Evolutionary conservation across 2,113 vertebrate species (phyloP), one percentile per base, ranked within the genome.

Genomic region (Phalacrocorax brasilianus): DNA sequence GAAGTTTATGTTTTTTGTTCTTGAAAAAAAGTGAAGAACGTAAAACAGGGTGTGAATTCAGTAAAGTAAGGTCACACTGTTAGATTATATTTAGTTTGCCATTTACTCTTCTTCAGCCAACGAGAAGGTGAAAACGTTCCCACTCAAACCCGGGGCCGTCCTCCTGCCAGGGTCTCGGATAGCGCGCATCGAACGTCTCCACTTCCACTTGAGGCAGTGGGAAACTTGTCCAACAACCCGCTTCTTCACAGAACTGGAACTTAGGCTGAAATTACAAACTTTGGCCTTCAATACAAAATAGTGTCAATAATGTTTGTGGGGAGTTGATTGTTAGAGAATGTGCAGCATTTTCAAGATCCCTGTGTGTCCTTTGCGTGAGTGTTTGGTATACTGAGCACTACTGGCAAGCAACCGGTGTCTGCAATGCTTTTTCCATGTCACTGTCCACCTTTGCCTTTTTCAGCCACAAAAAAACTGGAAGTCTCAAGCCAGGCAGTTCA

Each of bases 301-400:
- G 93, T 63, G 82, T 96, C 97, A 85, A 78, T 80, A 95, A 97
- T 35, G 96, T 98, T 96, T 95, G 91, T 75, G 95, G 95, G 86
- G 91, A 97, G 97, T 95, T 63, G 94, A 98, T 96, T 98, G 96
- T 90, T 97, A 93, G 92, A 96, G 97, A 94, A 97, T 96, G 97
- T 98, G 98, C 98, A 98, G 98, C 98, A 98, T 98, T 98, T 97
- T 95, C 96, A 97, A 92, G 97, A 97, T 98, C 97, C 98, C 98
- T 98, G 97, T 94, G 96, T 96, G 97, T 98, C 96, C 97, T 97
- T 97, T 91, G 84, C 83, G 52, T 78, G 94, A 96, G 91, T 72
- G 96, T 98, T 97, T 97, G 97, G 97, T 98, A 86, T 94, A 95
- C 91, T 12, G 87, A 97, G 97, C 92, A 73, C 95, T 93, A 52